A percentile compares a stretch with the other conserved stretches of the same genome.
Conservation (phyloP, 2,797 vertebrate species). For the Odontamblyopus rebecca region DNA sequence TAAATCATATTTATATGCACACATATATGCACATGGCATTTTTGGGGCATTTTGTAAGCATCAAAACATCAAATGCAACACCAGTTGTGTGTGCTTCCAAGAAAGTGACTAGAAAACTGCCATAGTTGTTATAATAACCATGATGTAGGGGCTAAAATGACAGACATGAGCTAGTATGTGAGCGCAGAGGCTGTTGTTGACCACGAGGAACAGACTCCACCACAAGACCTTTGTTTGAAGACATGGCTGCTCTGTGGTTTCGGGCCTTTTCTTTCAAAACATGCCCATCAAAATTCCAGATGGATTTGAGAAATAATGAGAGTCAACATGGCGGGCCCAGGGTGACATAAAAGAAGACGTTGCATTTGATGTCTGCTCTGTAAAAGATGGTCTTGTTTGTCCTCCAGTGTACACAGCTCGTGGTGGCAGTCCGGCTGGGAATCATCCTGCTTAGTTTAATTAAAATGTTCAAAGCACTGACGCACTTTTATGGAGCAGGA, state of each 20-base stretch:
- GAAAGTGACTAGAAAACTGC: conserved; percentile 51
- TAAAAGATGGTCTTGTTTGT: conserved; percentile 81
- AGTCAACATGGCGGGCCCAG: conserved; percentile 71
- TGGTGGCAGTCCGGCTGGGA: conserved; percentile 63
- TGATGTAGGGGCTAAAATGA: conserved; percentile 67
- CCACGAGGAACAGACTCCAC: conserved; percentile 74
- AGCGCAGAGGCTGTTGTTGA: conserved; percentile 66
- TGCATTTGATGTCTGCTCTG: conserved; percentile 75
- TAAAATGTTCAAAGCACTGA: conserved; percentile 76
- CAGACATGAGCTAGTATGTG: conserved; percentile 68
- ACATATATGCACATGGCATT: neutral
- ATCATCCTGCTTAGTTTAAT: conserved; percentile 77
- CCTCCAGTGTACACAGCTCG: conserved; percentile 68
- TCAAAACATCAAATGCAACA: conserved; percentile 44
- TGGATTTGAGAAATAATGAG: conserved; percentile 78
- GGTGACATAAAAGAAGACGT: conserved; percentile 71
- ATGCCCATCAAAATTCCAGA: conserved; percentile 80
- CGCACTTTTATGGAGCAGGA: conserved; percentile 67
- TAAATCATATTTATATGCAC: neutral
- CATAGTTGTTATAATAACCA: conserved; percentile 71
- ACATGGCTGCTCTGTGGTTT: conserved; percentile 75
- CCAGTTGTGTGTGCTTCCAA: conserved; percentile 49
- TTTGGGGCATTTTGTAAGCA: too few relatives aligned
- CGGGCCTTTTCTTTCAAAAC: conserved; percentile 77
- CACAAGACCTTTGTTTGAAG: conserved; percentile 79